Evolutionary conservation across 2,888 invertebrate species (phyloP), one percentile per base, ranked within the genome.

Genomic region (Chrysodeixis includens): DNA sequence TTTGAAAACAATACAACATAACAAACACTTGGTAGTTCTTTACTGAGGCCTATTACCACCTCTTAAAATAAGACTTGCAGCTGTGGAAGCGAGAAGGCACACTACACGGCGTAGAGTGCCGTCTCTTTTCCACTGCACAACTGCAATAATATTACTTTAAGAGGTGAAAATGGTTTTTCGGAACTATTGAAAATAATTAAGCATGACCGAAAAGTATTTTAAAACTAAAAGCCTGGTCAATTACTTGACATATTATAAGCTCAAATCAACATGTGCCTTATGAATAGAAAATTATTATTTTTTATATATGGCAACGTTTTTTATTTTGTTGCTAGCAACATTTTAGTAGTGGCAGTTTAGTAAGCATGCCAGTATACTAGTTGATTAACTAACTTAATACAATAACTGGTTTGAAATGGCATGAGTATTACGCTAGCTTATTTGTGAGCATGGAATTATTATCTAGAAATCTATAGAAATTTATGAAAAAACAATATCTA

Each of bases 351-450:
- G 81, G 85, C 83, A 83, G 79, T 71, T 49, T 83, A 85, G 80
- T 77, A 64, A 79, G 91, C 91, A 91, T 91, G 91, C 71, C 76
- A 61, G 54, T 81, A 82, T 77, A 77, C 68, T 79, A 83, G 86
- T 85, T 83, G 84, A 87, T 88, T 80, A 84, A 84, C 83, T 81
- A 81, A 78, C 79, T 74, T 69, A 81, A 70, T 65, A 61, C 77
- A 77, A 79, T 81, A 82, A 84, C 77, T 66, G 59, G 59, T 66
- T 79, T 72, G 71, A 78, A 70, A 66, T 67, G 84, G 92, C 92
- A 92, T 92, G 92, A 68, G 65, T 70, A 71, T 76, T 73, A 70
- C 68, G 83, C 71, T 74, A 82, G 85, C 86, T 88, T 87, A 73
- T 83, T 89, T 87, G 83, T 75, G 62, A 86, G 91, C 91, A 91